Evolutionary conservation across 2,888 invertebrate genomes (phyloP).

Genomic region (Leptopilina syphax): DNA sequence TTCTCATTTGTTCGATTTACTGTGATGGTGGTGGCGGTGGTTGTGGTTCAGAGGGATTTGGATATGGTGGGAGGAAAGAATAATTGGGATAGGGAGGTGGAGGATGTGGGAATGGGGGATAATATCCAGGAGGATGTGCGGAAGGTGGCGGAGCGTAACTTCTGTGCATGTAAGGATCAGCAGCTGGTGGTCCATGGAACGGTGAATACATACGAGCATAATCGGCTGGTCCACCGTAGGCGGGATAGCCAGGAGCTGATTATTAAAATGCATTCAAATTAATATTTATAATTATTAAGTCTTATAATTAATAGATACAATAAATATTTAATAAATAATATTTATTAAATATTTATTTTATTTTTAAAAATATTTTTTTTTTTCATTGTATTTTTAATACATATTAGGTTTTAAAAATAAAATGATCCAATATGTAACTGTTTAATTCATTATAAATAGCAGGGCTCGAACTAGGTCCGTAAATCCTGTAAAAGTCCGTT

Average conservation of each 20-base stretch:
- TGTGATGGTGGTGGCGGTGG: slow-evolving; percentile 73
- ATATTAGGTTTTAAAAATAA: too few species aligned
- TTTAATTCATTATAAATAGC: too few species aligned
- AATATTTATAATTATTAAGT: neutral
- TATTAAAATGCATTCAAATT: slow-evolving; percentile 9
- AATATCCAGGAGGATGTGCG: slow-evolving; percentile 72
- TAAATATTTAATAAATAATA: too few species aligned
- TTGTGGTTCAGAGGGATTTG: slow-evolving; percentile 75
- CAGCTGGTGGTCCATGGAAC: slow-evolving; percentile 72
- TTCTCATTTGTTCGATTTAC: slow-evolving; percentile 56
- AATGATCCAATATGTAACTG: too few species aligned
- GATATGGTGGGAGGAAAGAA: slow-evolving; percentile 78
- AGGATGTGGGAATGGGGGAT: slow-evolving; percentile 76
- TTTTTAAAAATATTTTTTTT: too few species aligned
- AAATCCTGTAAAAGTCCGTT: too few species aligned
- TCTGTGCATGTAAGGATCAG: slow-evolving; percentile 74
- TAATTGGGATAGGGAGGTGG: slow-evolving; percentile 80
- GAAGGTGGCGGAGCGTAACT: slow-evolving; percentile 70
- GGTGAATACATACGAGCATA: slow-evolving; percentile 75
- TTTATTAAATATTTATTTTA: too few species aligned
- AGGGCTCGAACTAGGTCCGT: too few species aligned
- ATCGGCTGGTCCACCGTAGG: slow-evolving; percentile 72
- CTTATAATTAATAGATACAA: too few species aligned
- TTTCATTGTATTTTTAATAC: too few species aligned
- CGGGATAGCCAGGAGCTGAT: slow-evolving; percentile 71